These are phyloP conservation scores for Dione juno DNA, from an alignment of 2,888 invertebrate genomes.

Conservation along the genomic window DNA sequence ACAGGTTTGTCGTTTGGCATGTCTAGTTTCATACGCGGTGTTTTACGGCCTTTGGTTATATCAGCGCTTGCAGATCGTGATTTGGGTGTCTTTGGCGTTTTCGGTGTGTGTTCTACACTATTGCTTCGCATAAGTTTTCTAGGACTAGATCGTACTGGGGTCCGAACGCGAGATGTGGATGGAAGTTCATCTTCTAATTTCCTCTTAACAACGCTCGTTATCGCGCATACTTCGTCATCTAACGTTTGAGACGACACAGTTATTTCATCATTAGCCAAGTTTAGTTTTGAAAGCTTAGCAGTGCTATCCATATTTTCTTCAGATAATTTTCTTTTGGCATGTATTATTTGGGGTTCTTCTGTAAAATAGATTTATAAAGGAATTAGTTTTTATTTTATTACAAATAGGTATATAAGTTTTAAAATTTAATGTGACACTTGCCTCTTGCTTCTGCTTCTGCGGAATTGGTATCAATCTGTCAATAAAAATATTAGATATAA, in stretches of 20 bases:
- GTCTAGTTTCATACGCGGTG: slow-evolving; percentile 54
- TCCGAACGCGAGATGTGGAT: slow-evolving; percentile 64
- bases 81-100: slow-evolving; percentile 70
- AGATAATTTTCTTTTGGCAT: slow-evolving; percentile 68
- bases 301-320: slow-evolving; percentile 58
- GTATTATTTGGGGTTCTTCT: slow-evolving; percentile 55
- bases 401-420: not conserved
- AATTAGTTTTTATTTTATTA: not conserved
- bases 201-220: slow-evolving; percentile 59
- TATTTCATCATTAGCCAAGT: slow-evolving; percentile 57
- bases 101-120: slow-evolving; percentile 66
- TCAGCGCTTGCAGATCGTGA: slow-evolving; percentile 71
- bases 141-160: slow-evolving; percentile 68
- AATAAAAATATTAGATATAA: slow-evolving; percentile 1
- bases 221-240: slow-evolving; percentile 71
- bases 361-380: slow-evolving; percentile 46
- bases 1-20: slow-evolving; percentile 49
- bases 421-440: slow-evolving; percentile 15
- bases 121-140: slow-evolving; percentile 71
- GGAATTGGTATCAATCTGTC: slow-evolving; percentile 46
- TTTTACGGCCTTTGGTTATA: slow-evolving; percentile 60
- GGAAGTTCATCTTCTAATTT: slow-evolving; percentile 60
- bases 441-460: slow-evolving; percentile 49
- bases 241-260: slow-evolving; percentile 62
- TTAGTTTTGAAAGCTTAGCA: slow-evolving; percentile 71